These are phyloP conservation scores for Pachyseris speciosa DNA, from an alignment of 64 coral and sea anemone genomes.

Conservation along the genomic window DNA sequence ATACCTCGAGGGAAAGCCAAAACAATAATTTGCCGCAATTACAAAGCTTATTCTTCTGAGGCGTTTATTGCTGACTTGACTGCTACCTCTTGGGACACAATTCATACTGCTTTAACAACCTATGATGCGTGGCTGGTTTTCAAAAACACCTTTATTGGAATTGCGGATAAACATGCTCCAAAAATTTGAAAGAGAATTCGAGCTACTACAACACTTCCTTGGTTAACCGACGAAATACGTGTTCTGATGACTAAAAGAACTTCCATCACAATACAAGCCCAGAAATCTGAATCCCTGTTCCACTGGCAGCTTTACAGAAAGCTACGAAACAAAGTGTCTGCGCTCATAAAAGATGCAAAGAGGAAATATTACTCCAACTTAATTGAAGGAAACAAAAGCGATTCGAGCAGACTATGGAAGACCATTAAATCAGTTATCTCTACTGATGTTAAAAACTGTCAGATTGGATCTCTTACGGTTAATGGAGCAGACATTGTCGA, in stretches of 20 bases:
- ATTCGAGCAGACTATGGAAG: too few relatives aligned
- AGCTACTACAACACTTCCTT: background rate
- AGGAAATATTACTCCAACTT: too few relatives aligned
- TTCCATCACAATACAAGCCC: conserved; percentile 8
- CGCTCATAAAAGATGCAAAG: background rate
- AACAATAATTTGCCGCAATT: background rate
- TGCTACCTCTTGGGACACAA: background rate
- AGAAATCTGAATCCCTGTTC: background rate
- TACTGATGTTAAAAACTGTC: too few relatives aligned
- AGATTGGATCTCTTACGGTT: too few relatives aligned
- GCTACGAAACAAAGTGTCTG: too few relatives aligned
- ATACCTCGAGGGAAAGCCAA: background rate
- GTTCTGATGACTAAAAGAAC: too few relatives aligned
- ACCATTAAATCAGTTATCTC: too few relatives aligned
- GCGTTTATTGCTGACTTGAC: too few relatives aligned
- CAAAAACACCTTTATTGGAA: too few relatives aligned
- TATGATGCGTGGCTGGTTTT: too few relatives aligned
- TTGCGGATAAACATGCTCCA: background rate
- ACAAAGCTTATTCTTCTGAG: background rate
- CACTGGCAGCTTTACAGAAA: background rate
- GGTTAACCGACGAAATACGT: background rate
- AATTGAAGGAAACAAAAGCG: too few relatives aligned
- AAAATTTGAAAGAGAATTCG: background rate
- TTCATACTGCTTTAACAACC: conserved; percentile 1
- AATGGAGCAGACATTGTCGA: too few relatives aligned